Base-by-base conservation (phyloP, 2,797 vertebrate genomes). In the Pseudomugil tenellus region DNA sequence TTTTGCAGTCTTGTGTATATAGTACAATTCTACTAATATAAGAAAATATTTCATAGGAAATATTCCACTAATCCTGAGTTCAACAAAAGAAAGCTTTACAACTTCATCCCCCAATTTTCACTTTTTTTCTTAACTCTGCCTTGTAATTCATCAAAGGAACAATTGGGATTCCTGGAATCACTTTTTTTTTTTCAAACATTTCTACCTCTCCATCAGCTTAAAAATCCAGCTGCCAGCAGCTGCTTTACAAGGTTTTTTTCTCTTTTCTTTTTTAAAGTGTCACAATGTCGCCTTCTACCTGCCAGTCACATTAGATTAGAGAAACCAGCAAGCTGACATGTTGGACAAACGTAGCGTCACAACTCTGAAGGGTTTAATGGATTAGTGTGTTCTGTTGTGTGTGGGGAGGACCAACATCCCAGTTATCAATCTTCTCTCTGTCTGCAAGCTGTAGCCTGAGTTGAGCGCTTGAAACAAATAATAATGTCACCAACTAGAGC, bases 261-360 rank as follows among this genome's bases (percentile, higher is more conserved):
- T 53, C 13, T 48, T 70, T 39, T 70, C 57, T 58, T 62, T 68
- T 58, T 63, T n/a, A 32, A 60, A 60, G 63, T 87, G 83, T 88
- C 84, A 89, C 80, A 85, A 63, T 63, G 70, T 55, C 58, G 35
- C 80, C 69, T 83, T 84, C 81, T 70, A 77, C 67, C 69, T 83
- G 91, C 91, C 91, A 90, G 58, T 92, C 91, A 90, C 54, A 7
- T 37, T 55, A 83, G 84, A 91, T 92, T 87, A 90, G 71, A 79
- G 70, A 70, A 80, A 80, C 64, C 81, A 9, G 75, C 25, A 17
- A 79, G 76, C 84, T 86, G 89, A 90, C 89, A 86, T 88, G 82
- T 87, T 79, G 84, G 84, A 85, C 87, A 89, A 87, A 88, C 70
- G 60, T 54, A 60, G 69, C 51, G 56, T 89, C 84, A 63, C 69